A percentile compares a stretch with the other conserved stretches of the same genome.
These are phyloP conservation scores for Miniopterus natalensis DNA, from an alignment of 2,113 vertebrate genomes.

Conservation along the genomic window DNA sequence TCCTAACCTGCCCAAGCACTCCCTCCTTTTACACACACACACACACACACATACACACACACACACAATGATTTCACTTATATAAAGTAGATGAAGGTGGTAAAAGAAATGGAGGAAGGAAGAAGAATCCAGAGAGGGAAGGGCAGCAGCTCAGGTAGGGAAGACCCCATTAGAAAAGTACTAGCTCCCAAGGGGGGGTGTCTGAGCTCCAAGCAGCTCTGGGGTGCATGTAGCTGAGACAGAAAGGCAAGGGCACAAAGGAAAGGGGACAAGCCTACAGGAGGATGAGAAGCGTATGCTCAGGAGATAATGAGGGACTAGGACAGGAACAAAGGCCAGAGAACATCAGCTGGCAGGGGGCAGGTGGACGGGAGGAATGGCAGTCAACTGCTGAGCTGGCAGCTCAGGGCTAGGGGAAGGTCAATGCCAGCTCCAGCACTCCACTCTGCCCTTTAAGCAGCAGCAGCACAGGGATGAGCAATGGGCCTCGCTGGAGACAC, in stretches of 20 bases:
- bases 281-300: background rate
- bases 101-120: background rate
- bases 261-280: background rate
- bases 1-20: too few species aligned
- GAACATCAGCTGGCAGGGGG: background rate
- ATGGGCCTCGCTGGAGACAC: background rate
- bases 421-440: background rate
- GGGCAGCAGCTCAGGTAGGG: background rate
- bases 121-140: background rate
- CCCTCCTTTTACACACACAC: background rate
- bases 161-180: background rate
- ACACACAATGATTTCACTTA: background rate
- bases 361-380: background rate
- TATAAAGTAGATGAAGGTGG: background rate
- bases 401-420: background rate
- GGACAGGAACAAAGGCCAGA: background rate
- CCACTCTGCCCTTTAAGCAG: conserved; percentile 51
- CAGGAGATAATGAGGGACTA: background rate
- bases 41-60: background rate
- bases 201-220: background rate
- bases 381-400: conserved; percentile 58
- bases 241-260: background rate
- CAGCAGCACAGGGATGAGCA: background rate
- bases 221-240: background rate
- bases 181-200: background rate